Percentiles rank a stretch among this genome's conserved stretches.
These are phyloP conservation scores for Aspidiotus rigidus DNA, from an alignment of 2,888 invertebrate genomes.

Conservation along the genomic window DNA sequence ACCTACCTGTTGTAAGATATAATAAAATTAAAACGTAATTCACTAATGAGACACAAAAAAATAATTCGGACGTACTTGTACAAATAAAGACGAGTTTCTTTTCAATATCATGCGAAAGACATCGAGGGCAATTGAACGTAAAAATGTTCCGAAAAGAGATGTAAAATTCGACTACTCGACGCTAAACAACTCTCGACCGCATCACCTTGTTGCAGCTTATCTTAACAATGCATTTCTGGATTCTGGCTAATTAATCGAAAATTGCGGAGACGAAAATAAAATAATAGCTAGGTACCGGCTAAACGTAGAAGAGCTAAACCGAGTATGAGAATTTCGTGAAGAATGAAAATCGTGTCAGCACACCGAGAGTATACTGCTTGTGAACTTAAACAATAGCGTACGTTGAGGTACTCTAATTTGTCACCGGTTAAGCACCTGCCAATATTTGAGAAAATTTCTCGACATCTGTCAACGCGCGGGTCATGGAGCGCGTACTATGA, in stretches of 20 bases:
- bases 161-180: background rate
- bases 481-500: too few species aligned
- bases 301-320: background rate
- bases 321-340: too few species aligned
- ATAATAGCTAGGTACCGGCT: slow-evolving; percentile 5
- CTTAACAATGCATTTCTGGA: too few species aligned
- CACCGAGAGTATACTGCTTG: too few species aligned
- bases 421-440: slow-evolving; percentile 5
- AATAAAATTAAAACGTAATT: too few species aligned
- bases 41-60: too few species aligned
- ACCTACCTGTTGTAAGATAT: too few species aligned
- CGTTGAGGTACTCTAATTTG: background rate
- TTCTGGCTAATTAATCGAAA: slow-evolving; percentile 18
- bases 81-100: background rate
- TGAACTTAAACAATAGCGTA: slow-evolving; percentile 5
- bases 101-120: slow-evolving; percentile 9
- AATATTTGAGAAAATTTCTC: slow-evolving; percentile 2
- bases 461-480: too few species aligned
- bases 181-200: background rate
- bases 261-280: slow-evolving; percentile 25
- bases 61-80: slow-evolving; percentile 5
- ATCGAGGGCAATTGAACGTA: too few species aligned
- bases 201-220: background rate
- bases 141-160: too few species aligned
- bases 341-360: too few species aligned